A percentile compares a stretch with the other conserved stretches of the same genome.
phyloP scores from a whole-genome alignment of 30 jellyfish, hydroid and myxozoan genomes.

The Rhopilema esculentum region DNA sequence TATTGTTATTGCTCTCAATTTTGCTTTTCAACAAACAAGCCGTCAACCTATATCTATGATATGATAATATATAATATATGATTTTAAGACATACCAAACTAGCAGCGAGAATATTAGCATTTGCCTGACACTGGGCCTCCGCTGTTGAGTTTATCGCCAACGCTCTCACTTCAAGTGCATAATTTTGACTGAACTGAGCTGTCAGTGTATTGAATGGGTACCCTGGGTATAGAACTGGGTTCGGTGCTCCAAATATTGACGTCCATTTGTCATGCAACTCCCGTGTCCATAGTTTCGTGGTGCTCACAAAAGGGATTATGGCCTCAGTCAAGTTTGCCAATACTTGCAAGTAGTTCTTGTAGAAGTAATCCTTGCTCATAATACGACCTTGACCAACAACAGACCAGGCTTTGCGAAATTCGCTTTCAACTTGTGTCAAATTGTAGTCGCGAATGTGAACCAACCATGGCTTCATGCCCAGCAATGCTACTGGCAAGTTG shows the following conservation, averaged over 20 bases:
- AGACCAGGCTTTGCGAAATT: slow-evolving; percentile 54
- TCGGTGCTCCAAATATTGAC: slow-evolving; percentile 63
- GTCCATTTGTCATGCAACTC: slow-evolving; percentile 56
- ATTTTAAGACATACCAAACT: slow-evolving; percentile 47
- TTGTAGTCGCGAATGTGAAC: slow-evolving; percentile 36
- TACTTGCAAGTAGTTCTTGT: slow-evolving; percentile 24
- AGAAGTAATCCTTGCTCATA: slow-evolving; percentile 26
- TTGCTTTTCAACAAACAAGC: too few species aligned
- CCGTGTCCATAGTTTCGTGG: slow-evolving; percentile 62
- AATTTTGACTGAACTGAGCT: slow-evolving; percentile 5
- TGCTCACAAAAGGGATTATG: slow-evolving; percentile 34
- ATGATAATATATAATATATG: too few species aligned
- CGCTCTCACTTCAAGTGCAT: slow-evolving; percentile 18
- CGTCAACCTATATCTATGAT: too few species aligned
- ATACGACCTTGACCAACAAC: slow-evolving; percentile 47
- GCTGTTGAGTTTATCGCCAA: not conserved
- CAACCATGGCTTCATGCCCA: slow-evolving; percentile 62
- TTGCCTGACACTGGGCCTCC: not conserved
- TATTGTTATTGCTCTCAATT: too few species aligned
- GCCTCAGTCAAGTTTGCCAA: slow-evolving; percentile 42
- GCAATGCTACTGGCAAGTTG: slow-evolving; percentile 10
- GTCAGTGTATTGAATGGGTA: slow-evolving; percentile 58
- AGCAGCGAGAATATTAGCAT: slow-evolving; percentile 2
- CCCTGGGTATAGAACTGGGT: slow-evolving; percentile 58
- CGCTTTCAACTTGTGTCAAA: slow-evolving; percentile 25